Percentiles rank a stretch among this genome's conserved stretches.
These are phyloP conservation scores for Nanorana parkeri DNA, from an alignment of 2,113 vertebrate genomes.

Conservation along the genomic window DNA sequence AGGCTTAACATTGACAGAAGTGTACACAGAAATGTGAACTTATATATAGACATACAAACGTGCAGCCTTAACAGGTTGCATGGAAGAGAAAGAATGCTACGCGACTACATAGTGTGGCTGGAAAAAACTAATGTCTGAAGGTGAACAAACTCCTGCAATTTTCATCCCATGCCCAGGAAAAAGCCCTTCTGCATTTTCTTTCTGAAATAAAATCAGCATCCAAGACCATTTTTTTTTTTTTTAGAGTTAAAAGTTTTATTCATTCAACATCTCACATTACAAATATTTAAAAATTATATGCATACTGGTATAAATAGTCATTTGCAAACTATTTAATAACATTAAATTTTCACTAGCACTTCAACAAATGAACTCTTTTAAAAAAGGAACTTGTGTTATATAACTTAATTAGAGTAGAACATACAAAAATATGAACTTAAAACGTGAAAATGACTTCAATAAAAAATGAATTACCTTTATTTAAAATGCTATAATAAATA, in stretches of 20 bases:
- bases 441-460: slow-evolving; percentile 98
- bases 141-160: too few species aligned
- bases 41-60: too few species aligned
- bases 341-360: slow-evolving; percentile 99
- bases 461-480: slow-evolving; percentile 98
- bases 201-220: not conserved
- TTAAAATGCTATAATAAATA: slow-evolving; percentile 99
- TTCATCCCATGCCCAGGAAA: too few species aligned
- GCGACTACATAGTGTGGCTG: too few species aligned
- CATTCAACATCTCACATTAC: slow-evolving; percentile 99
- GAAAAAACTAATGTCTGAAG: too few species aligned
- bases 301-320: slow-evolving; percentile 99
- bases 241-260: slow-evolving; percentile 98
- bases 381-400: slow-evolving; percentile 98
- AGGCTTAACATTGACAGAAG: too few species aligned
- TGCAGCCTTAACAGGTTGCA: too few species aligned
- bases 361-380: slow-evolving; percentile 99
- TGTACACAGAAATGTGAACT: too few species aligned
- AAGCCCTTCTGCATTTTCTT: too few species aligned
- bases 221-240: slow-evolving; percentile 6
- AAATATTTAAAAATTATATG: slow-evolving; percentile 99
- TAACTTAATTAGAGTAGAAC: slow-evolving; percentile 96
- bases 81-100: too few species aligned
- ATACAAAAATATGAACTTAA: slow-evolving; percentile 99
- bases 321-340: slow-evolving; percentile 99